Percentiles rank a stretch among this genome's conserved stretches.
phyloP scores from a whole-genome alignment of 2,797 vertebrate species.

The Pangasius djambal region DNA sequence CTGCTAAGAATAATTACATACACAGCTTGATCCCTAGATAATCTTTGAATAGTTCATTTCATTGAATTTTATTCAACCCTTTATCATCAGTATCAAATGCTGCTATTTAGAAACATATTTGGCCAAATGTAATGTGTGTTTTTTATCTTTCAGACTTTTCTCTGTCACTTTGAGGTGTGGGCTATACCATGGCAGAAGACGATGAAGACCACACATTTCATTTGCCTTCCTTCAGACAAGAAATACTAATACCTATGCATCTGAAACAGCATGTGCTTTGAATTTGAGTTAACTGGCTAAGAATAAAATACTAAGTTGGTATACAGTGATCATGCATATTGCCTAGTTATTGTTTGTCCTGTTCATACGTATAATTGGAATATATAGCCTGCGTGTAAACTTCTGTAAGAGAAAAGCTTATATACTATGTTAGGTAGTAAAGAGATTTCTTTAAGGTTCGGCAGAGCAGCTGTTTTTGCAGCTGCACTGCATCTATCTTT shows the following conservation, averaged over 20 bases:
- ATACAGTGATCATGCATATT: not conserved
- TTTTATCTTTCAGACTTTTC: slow-evolving; percentile 76
- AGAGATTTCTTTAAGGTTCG: not conserved
- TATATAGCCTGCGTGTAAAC: not conserved
- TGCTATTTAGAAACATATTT: not conserved
- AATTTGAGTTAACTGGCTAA: slow-evolving; percentile 12
- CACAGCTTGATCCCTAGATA: not conserved
- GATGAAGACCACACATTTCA: slow-evolving; percentile 61
- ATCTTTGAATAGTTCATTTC: not conserved
- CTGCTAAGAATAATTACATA: not conserved
- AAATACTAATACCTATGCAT: not conserved
- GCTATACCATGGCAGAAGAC: slow-evolving; percentile 76
- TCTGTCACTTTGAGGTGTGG: slow-evolving; percentile 86
- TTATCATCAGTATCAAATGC: not conserved
- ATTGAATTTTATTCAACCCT: slow-evolving; percentile 6
- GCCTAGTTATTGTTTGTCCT: not conserved
- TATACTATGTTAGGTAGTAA: not conserved
- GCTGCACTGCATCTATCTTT: not conserved
- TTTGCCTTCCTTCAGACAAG: slow-evolving; percentile 64
- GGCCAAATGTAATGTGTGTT: not conserved
- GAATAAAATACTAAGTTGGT: slow-evolving; percentile 16
- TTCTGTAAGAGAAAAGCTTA: not conserved
- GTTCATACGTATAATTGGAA: not conserved
- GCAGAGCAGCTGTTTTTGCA: not conserved
- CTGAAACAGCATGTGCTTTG: not conserved